Percentiles rank a stretch among this genome's conserved stretches.
phyloP scores from a whole-genome alignment of 2,113 vertebrate species.

The Jaculus jaculus region DNA sequence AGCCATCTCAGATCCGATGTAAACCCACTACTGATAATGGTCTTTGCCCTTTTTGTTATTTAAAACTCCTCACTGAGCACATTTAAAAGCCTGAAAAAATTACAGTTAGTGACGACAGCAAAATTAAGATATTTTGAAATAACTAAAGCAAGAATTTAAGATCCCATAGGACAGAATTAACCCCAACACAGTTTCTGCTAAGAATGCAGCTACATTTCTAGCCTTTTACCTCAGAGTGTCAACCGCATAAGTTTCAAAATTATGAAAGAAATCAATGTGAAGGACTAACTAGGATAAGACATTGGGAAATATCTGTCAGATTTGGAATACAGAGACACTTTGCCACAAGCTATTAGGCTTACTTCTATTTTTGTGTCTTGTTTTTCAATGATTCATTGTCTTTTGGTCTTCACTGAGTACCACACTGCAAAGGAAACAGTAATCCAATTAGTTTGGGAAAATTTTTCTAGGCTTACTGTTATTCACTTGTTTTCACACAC shows the following conservation, averaged over 20 bases:
- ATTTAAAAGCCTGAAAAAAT: not conserved
- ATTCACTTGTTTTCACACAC: not conserved
- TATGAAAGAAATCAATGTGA: constrained; percentile 27
- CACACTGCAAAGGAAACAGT: not conserved
- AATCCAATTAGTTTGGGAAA: constrained; percentile 1
- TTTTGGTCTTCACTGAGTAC: constrained; percentile 18
- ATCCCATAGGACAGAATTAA: not conserved
- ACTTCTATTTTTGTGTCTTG: constrained; percentile 32
- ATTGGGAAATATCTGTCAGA: not conserved
- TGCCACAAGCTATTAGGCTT: not conserved
- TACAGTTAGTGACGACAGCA: not conserved
- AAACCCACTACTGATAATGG: not conserved
- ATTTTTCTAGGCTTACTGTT: not conserved
- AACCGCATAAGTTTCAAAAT: not conserved
- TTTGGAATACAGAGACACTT: not conserved
- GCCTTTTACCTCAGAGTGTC: not conserved
- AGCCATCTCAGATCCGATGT: not conserved
- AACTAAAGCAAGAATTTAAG: not conserved
- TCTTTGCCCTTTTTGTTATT: not conserved
- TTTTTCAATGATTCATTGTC: constrained; percentile 40
- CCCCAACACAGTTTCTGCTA: not conserved
- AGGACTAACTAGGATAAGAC: constrained; percentile 19
- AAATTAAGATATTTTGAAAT: constrained; percentile 11
- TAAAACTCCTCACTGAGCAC: not conserved
- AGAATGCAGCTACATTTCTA: not conserved